Evolutionary conservation across 2,113 vertebrate species (phyloP), one percentile per base, ranked within the genome.

Genomic region (Cichladusa arquata): DNA sequence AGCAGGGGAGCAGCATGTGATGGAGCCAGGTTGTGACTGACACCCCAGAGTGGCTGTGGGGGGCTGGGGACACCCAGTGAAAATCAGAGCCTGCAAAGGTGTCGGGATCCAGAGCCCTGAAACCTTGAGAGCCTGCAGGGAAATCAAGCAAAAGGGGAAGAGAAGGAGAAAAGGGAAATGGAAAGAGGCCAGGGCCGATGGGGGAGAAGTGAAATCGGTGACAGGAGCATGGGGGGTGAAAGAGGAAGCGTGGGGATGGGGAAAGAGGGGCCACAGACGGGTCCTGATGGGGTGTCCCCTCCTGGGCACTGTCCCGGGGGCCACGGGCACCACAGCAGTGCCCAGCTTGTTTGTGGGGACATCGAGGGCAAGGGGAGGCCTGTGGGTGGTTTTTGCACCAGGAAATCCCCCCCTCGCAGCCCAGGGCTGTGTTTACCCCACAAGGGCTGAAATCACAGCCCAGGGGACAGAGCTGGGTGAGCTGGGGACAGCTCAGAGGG

Each of bases 1-100:
- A 47, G 5, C 1, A 2, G 14, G 31, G n/a, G 33, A 45, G 58
- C 58, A 82, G 61, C 19, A 2, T 0, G 0, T 0, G 2, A 6
- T 2, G 28, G 76, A n/a, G 38, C 48, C 0, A 0, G 67, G 29
- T 3, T 28, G 62, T 36, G 79, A 47, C 1, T 6, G 38, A 34
- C 56, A 45, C 8, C 65, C 8, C 2, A 5, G n/a, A 9, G 24
- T 16, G 38, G 38, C 33, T 12, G 3, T 1, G 1, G 31, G 28
- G 54, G 25, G 22, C 50, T 42, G 47, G 2, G 1, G 38, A 33
- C 11, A 33, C 40, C 50, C 36, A 17, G 28, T 0, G 1, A 14
- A 34, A 22, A 31, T 14, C 36, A 34, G 69, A 85, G 42, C 14
- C 36, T 12, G 28, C 17, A 7, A 28, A 84, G 24, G 20, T 3